Conservation (phyloP, 2,113 vertebrate genomes). For the Paracanthobrama guichenoti region DNA sequence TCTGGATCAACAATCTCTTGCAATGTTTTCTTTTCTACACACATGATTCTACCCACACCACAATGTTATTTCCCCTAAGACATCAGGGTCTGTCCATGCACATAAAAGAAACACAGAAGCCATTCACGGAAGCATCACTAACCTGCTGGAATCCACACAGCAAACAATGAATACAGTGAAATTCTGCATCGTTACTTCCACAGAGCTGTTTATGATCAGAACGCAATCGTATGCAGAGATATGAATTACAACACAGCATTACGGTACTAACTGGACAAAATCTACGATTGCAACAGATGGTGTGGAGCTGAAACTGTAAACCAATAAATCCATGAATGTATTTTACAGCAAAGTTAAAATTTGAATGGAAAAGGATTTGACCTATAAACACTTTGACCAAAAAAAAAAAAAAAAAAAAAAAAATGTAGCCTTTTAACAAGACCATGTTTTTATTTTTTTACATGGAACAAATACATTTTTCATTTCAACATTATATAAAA, state of each 20-base stretch:
- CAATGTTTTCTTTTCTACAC: neutral
- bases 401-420: too few species aligned
- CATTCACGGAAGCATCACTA: constrained; percentile 29
- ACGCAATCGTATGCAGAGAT: neutral
- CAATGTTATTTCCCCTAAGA: neutral
- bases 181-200: neutral
- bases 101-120: constrained; percentile 18
- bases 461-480: too few species aligned
- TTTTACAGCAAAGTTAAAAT: neutral
- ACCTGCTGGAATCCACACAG: constrained; percentile 42
- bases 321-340: neutral
- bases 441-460: too few species aligned
- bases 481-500: neutral
- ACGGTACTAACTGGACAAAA: neutral
- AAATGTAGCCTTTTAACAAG: too few species aligned
- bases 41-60: constrained; percentile 1
- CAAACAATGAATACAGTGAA: constrained; percentile 37
- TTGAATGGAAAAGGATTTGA: neutral
- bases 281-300: neutral
- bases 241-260: neutral
- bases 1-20: neutral
- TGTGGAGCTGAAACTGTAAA: neutral
- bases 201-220: neutral
- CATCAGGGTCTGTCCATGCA: neutral
- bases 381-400: too few species aligned